Conservation (phyloP, 2,888 invertebrate species). For the Thelaira solivaga region DNA sequence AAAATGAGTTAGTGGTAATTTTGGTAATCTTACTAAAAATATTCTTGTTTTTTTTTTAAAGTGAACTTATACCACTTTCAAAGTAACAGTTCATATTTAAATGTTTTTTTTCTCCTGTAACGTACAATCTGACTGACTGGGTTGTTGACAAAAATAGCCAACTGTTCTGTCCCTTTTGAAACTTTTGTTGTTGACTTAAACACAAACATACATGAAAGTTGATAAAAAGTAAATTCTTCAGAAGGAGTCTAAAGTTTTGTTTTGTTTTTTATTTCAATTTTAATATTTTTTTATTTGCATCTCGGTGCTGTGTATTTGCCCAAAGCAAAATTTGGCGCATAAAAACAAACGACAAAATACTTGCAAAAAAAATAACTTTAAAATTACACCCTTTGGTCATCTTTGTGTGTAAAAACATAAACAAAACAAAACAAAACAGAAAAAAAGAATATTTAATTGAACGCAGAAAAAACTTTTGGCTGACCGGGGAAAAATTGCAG, state of each 20-base stretch:
- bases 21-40: no score
- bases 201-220: conserved; percentile 1
- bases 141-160: no score
- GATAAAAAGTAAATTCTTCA: background rate
- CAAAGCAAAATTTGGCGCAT: conserved; percentile 61
- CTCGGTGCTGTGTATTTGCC: conserved; percentile 55
- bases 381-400: conserved; percentile 63
- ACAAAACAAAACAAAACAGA: no score
- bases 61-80: no score
- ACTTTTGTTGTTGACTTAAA: no score
- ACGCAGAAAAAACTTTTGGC: background rate
- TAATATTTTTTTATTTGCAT: conserved; percentile 29
- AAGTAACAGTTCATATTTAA: no score
- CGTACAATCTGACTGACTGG: no score
- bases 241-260: conserved; percentile 38
- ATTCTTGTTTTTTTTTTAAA: no score
- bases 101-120: no score
- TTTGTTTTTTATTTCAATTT: conserved; percentile 33
- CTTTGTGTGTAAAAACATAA: conserved; percentile 38
- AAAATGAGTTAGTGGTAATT: no score
- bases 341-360: conserved; percentile 52
- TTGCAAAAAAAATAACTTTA: conserved; percentile 44
- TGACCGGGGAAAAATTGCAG: background rate
- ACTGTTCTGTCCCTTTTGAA: no score
- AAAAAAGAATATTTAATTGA: background rate